A percentile compares a stretch with the other conserved stretches of the same genome.
These are phyloP conservation scores for Larimichthys crocea DNA, from an alignment of 2,113 vertebrate species.

Conservation along the genomic window DNA sequence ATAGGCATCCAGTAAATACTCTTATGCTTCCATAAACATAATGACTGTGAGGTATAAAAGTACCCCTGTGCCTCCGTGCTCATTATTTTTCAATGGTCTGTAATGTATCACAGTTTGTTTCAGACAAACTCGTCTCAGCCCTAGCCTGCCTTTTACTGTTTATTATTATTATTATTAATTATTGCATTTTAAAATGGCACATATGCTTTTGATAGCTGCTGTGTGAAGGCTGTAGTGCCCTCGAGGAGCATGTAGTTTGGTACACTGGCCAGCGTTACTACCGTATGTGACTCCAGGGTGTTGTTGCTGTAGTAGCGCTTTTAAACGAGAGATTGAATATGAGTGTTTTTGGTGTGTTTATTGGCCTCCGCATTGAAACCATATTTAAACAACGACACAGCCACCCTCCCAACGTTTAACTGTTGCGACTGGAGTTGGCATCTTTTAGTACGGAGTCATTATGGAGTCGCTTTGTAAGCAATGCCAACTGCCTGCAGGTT, in stretches of 20 bases:
- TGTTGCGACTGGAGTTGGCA: not conserved
- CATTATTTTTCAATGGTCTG: slow-evolving; percentile 9
- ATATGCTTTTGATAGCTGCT: slow-evolving; percentile 6
- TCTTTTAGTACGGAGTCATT: not conserved
- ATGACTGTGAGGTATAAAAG: slow-evolving; percentile 13
- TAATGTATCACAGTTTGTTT: not conserved
- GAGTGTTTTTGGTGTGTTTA: not conserved
- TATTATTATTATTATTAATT: not conserved
- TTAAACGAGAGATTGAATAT: slow-evolving; percentile 8
- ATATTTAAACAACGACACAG: slow-evolving; percentile 17
- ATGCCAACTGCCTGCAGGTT: slow-evolving; percentile 39
- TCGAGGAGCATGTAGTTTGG: slow-evolving; percentile 3
- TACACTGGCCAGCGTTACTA: slow-evolving; percentile 17
- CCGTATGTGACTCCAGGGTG: slow-evolving; percentile 32
- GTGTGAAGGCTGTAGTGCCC: slow-evolving; percentile 8
- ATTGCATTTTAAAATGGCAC: not conserved
- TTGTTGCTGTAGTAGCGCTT: slow-evolving; percentile 8
- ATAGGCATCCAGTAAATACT: not conserved
- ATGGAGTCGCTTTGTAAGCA: not conserved
- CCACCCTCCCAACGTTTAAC: slow-evolving; percentile 6
- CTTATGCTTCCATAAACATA: slow-evolving; percentile 16
- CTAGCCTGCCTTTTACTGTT: not conserved
- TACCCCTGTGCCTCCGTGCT: not conserved
- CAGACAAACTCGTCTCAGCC: not conserved
- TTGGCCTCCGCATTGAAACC: not conserved